A percentile compares a stretch with the other conserved stretches of the same genome.
Conservation (phyloP, 2,888 invertebrate genomes). For the Synanthedon andrenaeformis region DNA sequence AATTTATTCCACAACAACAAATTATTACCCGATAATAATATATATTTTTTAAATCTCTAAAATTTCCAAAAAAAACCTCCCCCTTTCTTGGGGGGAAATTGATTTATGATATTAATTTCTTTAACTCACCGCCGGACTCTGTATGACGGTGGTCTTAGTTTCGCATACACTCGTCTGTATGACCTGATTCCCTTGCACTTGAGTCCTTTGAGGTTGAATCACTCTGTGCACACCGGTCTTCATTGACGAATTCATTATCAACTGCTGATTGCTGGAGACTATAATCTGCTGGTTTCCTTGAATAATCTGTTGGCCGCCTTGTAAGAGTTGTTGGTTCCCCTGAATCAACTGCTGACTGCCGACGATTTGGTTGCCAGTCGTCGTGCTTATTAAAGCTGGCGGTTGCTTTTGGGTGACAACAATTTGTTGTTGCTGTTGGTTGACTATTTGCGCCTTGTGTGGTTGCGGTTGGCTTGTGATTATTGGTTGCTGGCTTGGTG, state of each 20-base stretch:
- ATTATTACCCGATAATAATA: too few species aligned
- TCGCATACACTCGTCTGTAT: conserved; percentile 25
- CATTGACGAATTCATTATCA: conserved; percentile 48
- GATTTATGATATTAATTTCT: too few species aligned
- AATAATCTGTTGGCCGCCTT: conserved; percentile 34
- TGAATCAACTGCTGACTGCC: conserved; percentile 19
- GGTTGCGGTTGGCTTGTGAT: conserved; percentile 62
- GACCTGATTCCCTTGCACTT: conserved; percentile 20
- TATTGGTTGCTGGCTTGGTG: conserved; percentile 59
- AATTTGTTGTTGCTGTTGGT: conserved; percentile 51
- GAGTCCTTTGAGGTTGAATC: conserved; percentile 38
- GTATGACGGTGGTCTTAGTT: conserved; percentile 36
- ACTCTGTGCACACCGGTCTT: conserved; percentile 43
- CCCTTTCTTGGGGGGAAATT: too few species aligned
- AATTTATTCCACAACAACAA: too few species aligned
- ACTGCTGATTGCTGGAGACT: conserved; percentile 54
- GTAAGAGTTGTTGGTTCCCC: conserved; percentile 20
- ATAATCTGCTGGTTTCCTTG: conserved; percentile 51
- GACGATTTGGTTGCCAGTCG: conserved; percentile 31
- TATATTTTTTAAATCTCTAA: too few species aligned
- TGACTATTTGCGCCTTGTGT: conserved; percentile 64
- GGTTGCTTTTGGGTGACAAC: conserved; percentile 57
- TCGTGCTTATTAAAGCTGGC: conserved; percentile 44
- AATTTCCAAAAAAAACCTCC: too few species aligned
- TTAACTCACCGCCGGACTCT: conserved; percentile 29